Percentiles rank a stretch among this genome's conserved stretches.
These are phyloP conservation scores for Himalopsyche anomala DNA, from an alignment of 2,888 invertebrate species.

Conservation along the genomic window DNA sequence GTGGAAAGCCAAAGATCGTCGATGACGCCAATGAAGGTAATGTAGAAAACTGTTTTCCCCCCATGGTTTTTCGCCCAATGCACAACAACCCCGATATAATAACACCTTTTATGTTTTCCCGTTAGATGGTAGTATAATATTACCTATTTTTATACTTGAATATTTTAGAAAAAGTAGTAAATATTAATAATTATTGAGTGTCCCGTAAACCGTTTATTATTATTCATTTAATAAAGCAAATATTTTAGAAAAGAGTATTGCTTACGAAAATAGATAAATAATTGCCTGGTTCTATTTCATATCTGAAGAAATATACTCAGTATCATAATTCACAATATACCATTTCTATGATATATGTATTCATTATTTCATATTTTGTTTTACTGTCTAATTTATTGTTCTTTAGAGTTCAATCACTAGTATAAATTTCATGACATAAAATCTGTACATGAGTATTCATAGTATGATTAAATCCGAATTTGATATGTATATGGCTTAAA, in stretches of 20 bases:
- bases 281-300: too few relatives aligned
- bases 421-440: slow-evolving; percentile 19
- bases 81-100: slow-evolving; percentile 1
- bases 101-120: slow-evolving; percentile 20
- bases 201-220: too few relatives aligned
- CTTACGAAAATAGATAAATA: too few relatives aligned
- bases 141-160: too few relatives aligned
- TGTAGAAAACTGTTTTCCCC: slow-evolving; percentile 52
- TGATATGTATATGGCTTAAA: too few relatives aligned
- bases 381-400: neutral
- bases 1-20: slow-evolving; percentile 93
- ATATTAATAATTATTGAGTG: too few relatives aligned
- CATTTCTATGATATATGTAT: neutral
- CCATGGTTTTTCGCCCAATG: neutral
- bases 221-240: too few relatives aligned
- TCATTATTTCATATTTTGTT: neutral
- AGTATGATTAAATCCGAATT: neutral
- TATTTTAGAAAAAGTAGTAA: too few relatives aligned
- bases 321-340: too few relatives aligned
- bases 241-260: too few relatives aligned
- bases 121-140: neutral
- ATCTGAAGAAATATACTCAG: too few relatives aligned
- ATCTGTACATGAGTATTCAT: neutral
- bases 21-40: slow-evolving; percentile 97
- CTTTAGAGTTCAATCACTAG: neutral